Evolutionary conservation across 2,113 vertebrate species (phyloP), one percentile per base, ranked within the genome.

Genomic region (Tinamus guttatus): DNA sequence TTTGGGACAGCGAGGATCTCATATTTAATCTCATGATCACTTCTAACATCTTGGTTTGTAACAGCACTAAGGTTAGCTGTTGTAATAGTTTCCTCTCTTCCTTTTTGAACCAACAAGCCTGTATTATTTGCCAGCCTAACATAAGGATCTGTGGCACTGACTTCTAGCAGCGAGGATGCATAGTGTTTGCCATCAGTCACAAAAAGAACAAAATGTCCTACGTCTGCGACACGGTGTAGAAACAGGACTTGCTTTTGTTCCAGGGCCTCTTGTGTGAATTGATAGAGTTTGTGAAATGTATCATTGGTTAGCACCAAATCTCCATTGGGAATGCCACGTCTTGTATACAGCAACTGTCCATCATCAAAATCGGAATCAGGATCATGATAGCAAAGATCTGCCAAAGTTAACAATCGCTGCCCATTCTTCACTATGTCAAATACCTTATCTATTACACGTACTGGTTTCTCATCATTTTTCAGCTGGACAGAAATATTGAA

Each of bases 111-210:
- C 75, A 99, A 90, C 17, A 99, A 90, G 10, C 98, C 98, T 3
- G 98, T 99, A 94, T 99, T 99, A 93, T 98, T 99, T 76, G 54
- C 97, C 65, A 98, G 77, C 47, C 63, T 98, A 79, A 99, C 21
- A 25, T 98, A 99, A 25, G 98, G 98, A 25, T 99, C 98, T 2
- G 98, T 98, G 30, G 98, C 98, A 49, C 90, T 98, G 92, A 99
- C 98, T 93, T 99, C 98, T 11, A 99, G 95, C 85, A 99, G 97
- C 9, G 98, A 98, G 7, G 98, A 99, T 0, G 98, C 98, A 74
- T 98, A 98, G 94, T 99, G 98, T 85, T 99, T 98, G 22, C 98
- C 98, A 92, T 99, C 99, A 1, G 99, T 99, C 49, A 99, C 98
- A 24, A 99, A 99, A 45, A 99, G 97, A 41, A 99, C 98, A 91